A percentile compares a stretch with the other conserved stretches of the same genome.
Conservation (phyloP, 2,113 vertebrate species). For the Arvicanthis niloticus region DNA sequence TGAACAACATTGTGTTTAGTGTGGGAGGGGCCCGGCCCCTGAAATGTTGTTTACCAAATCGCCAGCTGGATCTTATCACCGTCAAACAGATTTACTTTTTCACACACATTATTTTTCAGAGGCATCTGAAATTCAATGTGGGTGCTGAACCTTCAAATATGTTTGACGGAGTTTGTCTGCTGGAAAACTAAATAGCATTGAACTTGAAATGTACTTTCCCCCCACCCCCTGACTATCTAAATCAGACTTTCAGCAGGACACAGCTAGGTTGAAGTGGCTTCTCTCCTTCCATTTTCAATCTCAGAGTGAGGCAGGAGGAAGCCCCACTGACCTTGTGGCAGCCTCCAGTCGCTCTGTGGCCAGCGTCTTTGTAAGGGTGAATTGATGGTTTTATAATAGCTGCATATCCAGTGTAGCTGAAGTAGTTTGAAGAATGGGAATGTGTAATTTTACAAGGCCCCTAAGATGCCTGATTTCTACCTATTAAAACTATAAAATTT, state of each 20-base stretch:
- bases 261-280: neutral
- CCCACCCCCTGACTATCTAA: neutral
- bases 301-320: neutral
- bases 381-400: neutral
- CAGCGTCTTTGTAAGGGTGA: neutral
- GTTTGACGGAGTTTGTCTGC: slow-evolving; percentile 64
- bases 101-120: slow-evolving; percentile 73
- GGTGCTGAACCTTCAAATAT: slow-evolving; percentile 61
- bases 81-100: slow-evolving; percentile 72
- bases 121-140: slow-evolving; percentile 60
- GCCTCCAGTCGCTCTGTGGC: neutral
- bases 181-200: slow-evolving; percentile 62
- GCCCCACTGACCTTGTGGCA: neutral
- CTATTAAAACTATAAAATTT: neutral
- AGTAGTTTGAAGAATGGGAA: neutral
- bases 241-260: neutral
- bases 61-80: slow-evolving; percentile 76
- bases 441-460: neutral
- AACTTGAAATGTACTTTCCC: slow-evolving; percentile 22
- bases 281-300: neutral
- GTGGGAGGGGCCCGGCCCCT: slow-evolving; percentile 19
- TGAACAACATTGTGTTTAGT: slow-evolving; percentile 37
- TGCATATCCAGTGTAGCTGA: neutral
- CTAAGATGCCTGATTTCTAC: neutral
- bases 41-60: slow-evolving; percentile 70